Conservation (phyloP, 2,113 vertebrate genomes). For the Chinchilla lanigera region DNA sequence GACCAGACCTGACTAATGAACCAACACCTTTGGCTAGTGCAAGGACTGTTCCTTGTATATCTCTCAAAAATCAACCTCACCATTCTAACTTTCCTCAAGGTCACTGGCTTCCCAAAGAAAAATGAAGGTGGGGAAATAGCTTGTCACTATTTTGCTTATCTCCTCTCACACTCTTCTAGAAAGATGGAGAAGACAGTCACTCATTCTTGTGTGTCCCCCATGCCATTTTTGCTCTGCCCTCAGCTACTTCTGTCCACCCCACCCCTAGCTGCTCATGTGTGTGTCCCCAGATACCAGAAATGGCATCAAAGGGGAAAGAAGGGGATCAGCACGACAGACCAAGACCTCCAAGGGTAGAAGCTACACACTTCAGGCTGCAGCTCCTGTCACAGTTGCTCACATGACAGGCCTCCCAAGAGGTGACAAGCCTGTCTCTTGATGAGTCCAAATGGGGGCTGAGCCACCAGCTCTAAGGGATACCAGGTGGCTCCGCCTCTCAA, state of each 20-base stretch:
- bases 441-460: not conserved
- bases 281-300: not conserved
- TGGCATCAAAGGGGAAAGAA: rapidly evolving
- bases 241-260: too few relatives aligned
- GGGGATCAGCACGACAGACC: not conserved
- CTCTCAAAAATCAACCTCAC: not conserved
- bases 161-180: not conserved
- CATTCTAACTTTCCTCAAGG: not conserved
- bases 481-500: not conserved
- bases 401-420: not conserved
- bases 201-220: not conserved
- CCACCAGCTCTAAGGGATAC: not conserved
- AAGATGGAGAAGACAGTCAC: not conserved
- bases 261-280: not conserved
- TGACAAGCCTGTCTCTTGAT: not conserved
- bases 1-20: not conserved
- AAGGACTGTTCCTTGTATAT: not conserved
- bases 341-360: not conserved
- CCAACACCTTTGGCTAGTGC: not conserved
- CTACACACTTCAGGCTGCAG: not conserved
- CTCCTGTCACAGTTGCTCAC: not conserved
- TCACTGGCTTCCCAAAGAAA: not conserved
- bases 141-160: not conserved
- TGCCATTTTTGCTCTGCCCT: not conserved
- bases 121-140: not conserved